Conservation (phyloP, 2,113 vertebrate species). For the Orycteropus afer region DNA sequence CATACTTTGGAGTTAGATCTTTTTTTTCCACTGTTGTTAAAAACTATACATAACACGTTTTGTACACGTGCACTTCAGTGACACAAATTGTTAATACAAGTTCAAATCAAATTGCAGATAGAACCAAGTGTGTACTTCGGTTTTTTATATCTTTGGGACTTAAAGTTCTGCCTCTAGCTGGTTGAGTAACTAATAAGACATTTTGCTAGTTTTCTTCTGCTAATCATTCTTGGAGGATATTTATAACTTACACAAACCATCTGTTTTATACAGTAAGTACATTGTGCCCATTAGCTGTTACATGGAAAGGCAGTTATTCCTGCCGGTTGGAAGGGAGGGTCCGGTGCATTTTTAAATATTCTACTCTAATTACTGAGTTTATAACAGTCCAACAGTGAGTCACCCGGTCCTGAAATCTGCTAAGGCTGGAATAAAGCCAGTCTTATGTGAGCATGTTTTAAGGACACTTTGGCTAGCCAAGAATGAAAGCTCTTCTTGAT, state of each 20-base stretch:
- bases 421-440: constrained; percentile 73
- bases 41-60: too few species aligned
- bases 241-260: background rate
- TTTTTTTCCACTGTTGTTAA: too few species aligned
- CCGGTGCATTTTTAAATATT: constrained; percentile 61
- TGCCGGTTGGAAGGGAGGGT: background rate
- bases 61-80: too few species aligned
- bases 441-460: constrained; percentile 66
- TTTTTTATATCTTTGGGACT: background rate
- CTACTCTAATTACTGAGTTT: constrained; percentile 72
- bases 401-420: constrained; percentile 79
- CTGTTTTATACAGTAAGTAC: background rate
- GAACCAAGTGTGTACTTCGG: background rate
- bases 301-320: constrained; percentile 45
- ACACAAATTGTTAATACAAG: too few species aligned
- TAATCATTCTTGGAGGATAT: constrained; percentile 5
- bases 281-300: background rate
- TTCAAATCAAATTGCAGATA: background rate
- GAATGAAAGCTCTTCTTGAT: constrained; percentile 59
- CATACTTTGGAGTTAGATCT: background rate
- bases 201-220: background rate
- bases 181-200: background rate
- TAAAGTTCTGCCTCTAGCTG: constrained; percentile 19
- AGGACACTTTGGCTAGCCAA: constrained; percentile 57
- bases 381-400: constrained; percentile 76